These are phyloP conservation scores for Lasius platythorax DNA, from an alignment of 2,888 invertebrate genomes.

Conservation along the genomic window DNA sequence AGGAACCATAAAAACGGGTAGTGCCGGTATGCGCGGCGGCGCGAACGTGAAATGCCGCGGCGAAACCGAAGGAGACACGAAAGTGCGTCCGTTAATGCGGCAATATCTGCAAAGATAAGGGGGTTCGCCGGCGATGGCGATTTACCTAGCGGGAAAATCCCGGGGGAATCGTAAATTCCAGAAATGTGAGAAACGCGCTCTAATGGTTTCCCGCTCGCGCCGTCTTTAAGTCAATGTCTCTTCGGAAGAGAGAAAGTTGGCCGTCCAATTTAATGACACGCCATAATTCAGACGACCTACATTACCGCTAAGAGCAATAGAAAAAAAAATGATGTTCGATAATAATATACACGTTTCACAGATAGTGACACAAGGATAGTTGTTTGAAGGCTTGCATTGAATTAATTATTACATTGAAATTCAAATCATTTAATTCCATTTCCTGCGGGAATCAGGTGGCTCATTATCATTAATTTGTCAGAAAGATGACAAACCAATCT, in stretches of 20 bases:
- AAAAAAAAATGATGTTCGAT: constrained; percentile 12
- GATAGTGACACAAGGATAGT: background rate
- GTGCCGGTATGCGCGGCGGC: constrained; percentile 48
- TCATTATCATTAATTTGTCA: constrained; percentile 30
- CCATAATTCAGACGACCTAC: background rate
- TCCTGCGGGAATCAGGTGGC: background rate
- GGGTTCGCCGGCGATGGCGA: background rate
- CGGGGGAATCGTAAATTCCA: constrained; percentile 10
- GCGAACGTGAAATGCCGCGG: constrained; percentile 19
- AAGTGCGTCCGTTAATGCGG: constrained; percentile 49
- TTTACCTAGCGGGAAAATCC: constrained; percentile 13
- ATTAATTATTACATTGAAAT: constrained; percentile 16
- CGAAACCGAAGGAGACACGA: constrained; percentile 11
- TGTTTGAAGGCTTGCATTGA: background rate
- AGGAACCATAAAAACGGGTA: constrained; percentile 64
- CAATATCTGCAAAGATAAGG: constrained; percentile 51
- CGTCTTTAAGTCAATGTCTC: background rate
- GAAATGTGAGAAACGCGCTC: background rate
- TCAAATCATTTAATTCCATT: constrained; percentile 14
- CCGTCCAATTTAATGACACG: constrained; percentile 1
- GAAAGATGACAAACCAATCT: background rate
- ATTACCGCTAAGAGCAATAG: background rate
- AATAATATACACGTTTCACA: background rate
- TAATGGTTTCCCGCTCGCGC: background rate
- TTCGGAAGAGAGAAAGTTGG: constrained; percentile 24